Evolutionary conservation across 1,140 invertebrate species (phyloP).

Genomic region (Pogonus chalceus): DNA sequence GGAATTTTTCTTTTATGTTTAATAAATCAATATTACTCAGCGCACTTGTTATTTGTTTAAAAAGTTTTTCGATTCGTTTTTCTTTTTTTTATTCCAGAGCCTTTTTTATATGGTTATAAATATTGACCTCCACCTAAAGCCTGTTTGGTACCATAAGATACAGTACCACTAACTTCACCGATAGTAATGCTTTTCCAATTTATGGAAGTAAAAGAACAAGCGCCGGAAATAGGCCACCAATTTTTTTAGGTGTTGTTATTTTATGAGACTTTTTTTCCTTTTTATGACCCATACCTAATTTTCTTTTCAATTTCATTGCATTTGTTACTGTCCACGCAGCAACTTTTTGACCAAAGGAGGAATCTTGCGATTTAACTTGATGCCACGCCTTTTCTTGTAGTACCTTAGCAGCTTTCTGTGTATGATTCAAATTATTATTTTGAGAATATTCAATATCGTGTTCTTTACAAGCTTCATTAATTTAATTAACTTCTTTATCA

Average conservation of each 20-base stretch:
- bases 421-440: slow-evolving; percentile 26
- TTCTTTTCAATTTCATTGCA: slow-evolving; percentile 30
- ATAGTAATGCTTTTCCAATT: slow-evolving; percentile 1
- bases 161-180: neutral
- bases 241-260: too few relatives aligned
- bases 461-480: slow-evolving; percentile 21
- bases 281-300: slow-evolving; percentile 25
- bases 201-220: slow-evolving; percentile 27
- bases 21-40: slow-evolving; percentile 23
- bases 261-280: slow-evolving; percentile 14
- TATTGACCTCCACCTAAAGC: slow-evolving; percentile 14
- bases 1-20: slow-evolving; percentile 21
- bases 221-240: slow-evolving; percentile 27
- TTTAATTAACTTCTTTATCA: slow-evolving; percentile 21
- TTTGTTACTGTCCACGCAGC: slow-evolving; percentile 25
- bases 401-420: slow-evolving; percentile 33
- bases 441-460: slow-evolving; percentile 26
- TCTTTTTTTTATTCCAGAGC: slow-evolving; percentile 22
- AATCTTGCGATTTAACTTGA: slow-evolving; percentile 30
- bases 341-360: slow-evolving; percentile 26
- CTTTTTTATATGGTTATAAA: slow-evolving; percentile 30
- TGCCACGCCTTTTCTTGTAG: slow-evolving; percentile 32
- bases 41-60: too few relatives aligned
- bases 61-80: too few relatives aligned
- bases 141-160: neutral